Base-by-base conservation (phyloP, 2,888 invertebrate genomes). In the Brachynemurus nebulosus region DNA sequence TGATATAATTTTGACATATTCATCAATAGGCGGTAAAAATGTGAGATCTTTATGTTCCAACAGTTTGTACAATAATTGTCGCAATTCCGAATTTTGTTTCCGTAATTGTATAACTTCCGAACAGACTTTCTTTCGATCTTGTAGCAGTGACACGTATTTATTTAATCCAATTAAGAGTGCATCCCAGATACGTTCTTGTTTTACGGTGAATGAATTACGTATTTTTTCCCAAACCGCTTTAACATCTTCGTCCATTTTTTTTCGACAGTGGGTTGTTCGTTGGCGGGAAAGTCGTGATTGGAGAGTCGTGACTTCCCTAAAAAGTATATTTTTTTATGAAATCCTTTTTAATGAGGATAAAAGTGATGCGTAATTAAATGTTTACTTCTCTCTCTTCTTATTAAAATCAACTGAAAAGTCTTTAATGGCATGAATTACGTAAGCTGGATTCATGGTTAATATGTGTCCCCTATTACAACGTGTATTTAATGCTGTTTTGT, bases 141-240 rank as follows among this genome's bases (percentile, higher is more conserved):
- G n/a, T n/a, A n/a, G n/a, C n/a, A n/a, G n/a, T 77, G 51, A 47
- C 58, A 57, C 48, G n/a, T 81, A 83, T 55, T 74, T 75, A 45
- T 72, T 71, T 17, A 83, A 62, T 4, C 78, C 80, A 16, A 70
- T 62, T 5, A 76, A 59, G 33, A 83, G 56, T 3, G 74, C 76
- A 52, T 80, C 78, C 86, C 86, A 88, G 33, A 86, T 62, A 46
- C 72, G 71, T 51, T 78, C 72, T 50, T 76, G 78, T 36, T 78
- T 71, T 1, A 64, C 50, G 0, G 78, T 66, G 52, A 81, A 78
- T 6, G 76, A 60, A 30, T 68, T 65, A 47, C 67, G 66, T 62
- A 80, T 85, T 48, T 73, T 69, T 6, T 64, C 57, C 86, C 86
- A 88, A 60, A 76, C 86, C 2, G 63, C 59, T 7, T 65, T 67